Base-by-base conservation (phyloP, 2,113 vertebrate species). In the Hipposideros armiger region DNA sequence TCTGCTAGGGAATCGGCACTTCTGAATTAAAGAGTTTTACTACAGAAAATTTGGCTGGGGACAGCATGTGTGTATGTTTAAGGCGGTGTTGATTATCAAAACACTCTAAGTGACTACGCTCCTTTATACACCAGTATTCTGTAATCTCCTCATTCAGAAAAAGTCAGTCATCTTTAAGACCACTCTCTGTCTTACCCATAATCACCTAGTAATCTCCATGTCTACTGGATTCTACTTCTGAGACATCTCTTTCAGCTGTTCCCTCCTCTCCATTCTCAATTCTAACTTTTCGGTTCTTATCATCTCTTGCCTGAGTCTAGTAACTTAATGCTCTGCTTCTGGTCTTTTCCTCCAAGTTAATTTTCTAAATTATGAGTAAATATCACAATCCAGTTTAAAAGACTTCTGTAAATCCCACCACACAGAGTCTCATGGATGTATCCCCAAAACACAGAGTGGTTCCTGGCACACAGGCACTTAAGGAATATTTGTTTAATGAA, bases 331-430 rank as follows among this genome's bases (percentile, higher is more conserved):
- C 26, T 87, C 70, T 76, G 4, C 4, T 84, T 90, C 40, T 62
- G 17, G 7, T 28, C 28, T 84, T 36, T 93, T 86, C 5, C 11
- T 40, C 28, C 69, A 74, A 67, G 42, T 90, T 74, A 77, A 50
- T 30, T 45, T 76, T 74, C 56, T 69, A 69, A 90, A 82, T 66
- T 90, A 69, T 80, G 64, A 94, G 52, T 73, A 67, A 91, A 58
- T 47, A n/a, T 15, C 28, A 24, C 14, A 81, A 56, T 36, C 36
- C 20, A 7, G 22, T 69, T 86, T 56, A 91, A 70, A 85, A 42
- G 66, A 73, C 24, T 76, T 91, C 76, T 73, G 32, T 16, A 88
- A 69, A 66, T 19, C 14, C 54, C 0, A 1, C 40, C 62, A 78
- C 32, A 80, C 4, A 74, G 32, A 62, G 64, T 82, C 2, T 32